A percentile compares a stretch with the other conserved stretches of the same genome.
phyloP scores from a whole-genome alignment of 2,113 vertebrate genomes.

The Sinocyclocheilus anshuiensis region DNA sequence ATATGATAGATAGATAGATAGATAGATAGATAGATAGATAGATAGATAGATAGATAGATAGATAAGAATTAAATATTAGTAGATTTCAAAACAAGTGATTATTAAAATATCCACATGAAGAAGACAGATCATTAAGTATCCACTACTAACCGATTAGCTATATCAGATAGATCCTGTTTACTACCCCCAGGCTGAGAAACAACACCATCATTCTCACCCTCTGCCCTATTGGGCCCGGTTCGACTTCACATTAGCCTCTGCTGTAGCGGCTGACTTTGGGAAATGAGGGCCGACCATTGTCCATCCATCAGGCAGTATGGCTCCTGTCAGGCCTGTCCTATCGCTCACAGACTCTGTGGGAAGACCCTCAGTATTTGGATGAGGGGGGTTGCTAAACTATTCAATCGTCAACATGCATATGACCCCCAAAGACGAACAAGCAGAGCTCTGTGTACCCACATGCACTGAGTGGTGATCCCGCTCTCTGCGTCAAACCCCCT shows the following conservation, averaged over 20 bases:
- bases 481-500: slow-evolving; percentile 72
- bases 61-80: too few relatives aligned
- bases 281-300: slow-evolving; percentile 39
- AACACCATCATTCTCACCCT: neutral
- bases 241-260: slow-evolving; percentile 35
- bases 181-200: slow-evolving; percentile 55
- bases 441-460: slow-evolving; percentile 49
- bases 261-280: slow-evolving; percentile 36
- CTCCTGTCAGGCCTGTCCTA: slow-evolving; percentile 21
- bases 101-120: neutral
- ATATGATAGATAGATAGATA: too few relatives aligned
- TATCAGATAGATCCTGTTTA: slow-evolving; percentile 63
- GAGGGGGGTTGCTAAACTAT: slow-evolving; percentile 1
- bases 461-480: slow-evolving; percentile 33
- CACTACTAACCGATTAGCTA: slow-evolving; percentile 35
- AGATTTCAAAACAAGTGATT: neutral
- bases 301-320: slow-evolving; percentile 35
- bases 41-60: neutral
- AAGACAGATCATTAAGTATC: neutral
- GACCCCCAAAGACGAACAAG: slow-evolving; percentile 48
- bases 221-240: slow-evolving; percentile 18
- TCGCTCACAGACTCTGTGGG: slow-evolving; percentile 22
- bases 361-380: slow-evolving; percentile 38
- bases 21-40: too few relatives aligned
- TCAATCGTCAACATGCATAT: slow-evolving; percentile 27